Conservation (phyloP, 2,113 vertebrate genomes). For the Triplophysa rosa region DNA sequence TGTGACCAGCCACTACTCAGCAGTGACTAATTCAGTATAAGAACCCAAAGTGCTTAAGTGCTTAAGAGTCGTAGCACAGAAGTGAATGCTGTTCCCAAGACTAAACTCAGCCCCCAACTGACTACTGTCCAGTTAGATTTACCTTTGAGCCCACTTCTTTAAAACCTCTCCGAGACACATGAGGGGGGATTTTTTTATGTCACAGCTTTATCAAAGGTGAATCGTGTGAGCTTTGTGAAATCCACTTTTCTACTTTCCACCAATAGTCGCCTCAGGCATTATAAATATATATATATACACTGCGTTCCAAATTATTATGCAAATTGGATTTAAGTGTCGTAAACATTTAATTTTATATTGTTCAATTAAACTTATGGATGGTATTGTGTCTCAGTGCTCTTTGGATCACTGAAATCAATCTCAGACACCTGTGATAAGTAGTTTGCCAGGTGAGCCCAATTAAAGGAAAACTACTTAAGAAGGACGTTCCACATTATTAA, state of each 20-base stretch:
- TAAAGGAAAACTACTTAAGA: no score
- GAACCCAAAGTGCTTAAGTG: constrained; percentile 51
- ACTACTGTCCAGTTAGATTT: constrained; percentile 60
- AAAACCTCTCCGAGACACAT: constrained; percentile 60
- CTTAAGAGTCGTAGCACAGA: constrained; percentile 39
- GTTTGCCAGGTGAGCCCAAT: no score
- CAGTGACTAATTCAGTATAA: constrained; percentile 47
- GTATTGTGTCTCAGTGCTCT: no score
- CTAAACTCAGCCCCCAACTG: not conserved
- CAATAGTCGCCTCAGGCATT: constrained; percentile 65
- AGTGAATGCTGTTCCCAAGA: constrained; percentile 27
- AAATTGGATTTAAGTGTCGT: no score
- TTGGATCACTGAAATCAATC: no score
- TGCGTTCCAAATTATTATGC: no score
- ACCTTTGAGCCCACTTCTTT: constrained; percentile 57
- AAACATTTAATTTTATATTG: no score
- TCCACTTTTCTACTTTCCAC: constrained; percentile 65
- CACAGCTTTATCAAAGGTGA: constrained; percentile 65
- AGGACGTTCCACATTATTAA: no score
- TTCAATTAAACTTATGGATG: no score
- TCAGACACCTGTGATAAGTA: no score
- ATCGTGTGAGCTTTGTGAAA: constrained; percentile 65
- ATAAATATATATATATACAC: constrained; percentile 59
- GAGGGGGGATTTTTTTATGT: constrained; percentile 65
- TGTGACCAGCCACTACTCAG: constrained; percentile 31